Conservation (phyloP, 2,113 vertebrate species). For the Rafetus swinhoei region DNA sequence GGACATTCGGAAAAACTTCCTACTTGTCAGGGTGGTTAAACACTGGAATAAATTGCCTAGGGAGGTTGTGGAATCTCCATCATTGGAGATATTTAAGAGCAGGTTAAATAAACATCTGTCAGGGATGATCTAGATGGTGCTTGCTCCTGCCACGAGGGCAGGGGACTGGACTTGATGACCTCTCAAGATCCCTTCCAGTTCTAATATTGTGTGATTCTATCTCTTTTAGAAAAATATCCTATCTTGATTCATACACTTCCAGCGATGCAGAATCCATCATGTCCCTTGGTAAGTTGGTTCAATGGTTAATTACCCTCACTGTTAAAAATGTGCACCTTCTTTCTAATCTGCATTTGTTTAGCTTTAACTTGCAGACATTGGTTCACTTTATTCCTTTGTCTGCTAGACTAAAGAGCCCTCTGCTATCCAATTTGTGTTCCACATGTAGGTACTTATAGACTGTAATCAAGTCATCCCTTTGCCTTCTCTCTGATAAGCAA, state of each 20-base stretch:
- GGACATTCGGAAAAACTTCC: too few species aligned
- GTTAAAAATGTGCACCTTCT: neutral
- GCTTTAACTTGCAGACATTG: neutral
- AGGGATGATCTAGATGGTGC: too few species aligned
- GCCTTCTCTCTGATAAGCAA: conserved; percentile 1
- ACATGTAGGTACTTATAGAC: fast-evolving
- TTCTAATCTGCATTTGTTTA: neutral
- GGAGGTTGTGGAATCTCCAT: too few species aligned
- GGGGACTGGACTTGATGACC: too few species aligned
- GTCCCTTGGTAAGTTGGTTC: fast-evolving
- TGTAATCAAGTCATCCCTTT: neutral
- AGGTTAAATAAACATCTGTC: too few species aligned
- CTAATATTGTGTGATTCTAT: too few species aligned
- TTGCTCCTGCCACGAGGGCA: too few species aligned
- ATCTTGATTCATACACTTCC: neutral
- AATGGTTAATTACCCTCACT: neutral
- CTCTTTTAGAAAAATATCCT: neutral
- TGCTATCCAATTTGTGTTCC: neutral
- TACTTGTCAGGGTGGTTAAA: too few species aligned
- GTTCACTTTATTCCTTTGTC: neutral
- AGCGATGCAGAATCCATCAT: neutral
- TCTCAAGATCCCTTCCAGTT: too few species aligned
- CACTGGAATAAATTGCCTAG: too few species aligned
- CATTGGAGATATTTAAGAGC: too few species aligned
- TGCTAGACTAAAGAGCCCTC: neutral